Base-by-base conservation (phyloP, 2,113 vertebrate genomes). In the Lycaon pictus region DNA sequence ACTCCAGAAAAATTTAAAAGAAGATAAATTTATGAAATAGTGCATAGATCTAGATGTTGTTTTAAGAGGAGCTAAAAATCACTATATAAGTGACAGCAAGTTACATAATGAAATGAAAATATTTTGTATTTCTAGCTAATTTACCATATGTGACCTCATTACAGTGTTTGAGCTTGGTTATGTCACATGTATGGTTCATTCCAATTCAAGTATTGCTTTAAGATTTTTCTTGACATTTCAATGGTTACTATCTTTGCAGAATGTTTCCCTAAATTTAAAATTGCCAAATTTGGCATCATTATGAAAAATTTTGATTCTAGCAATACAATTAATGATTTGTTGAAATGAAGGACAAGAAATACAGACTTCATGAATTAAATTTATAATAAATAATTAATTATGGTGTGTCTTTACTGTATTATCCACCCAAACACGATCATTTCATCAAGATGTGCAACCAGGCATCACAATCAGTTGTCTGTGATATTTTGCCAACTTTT, bases 271-370 rank as follows among this genome's bases (percentile, higher is more conserved):
- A 86, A 79, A 65, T 43, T 20, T 29, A n/a, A 84, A 95, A 91
- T 84, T 2, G 27, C 37, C 60, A 79, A 74, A 56, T 90, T 74
- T 55, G 37, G 13, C 69, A 80, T 74, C 51, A 67, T 29, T 81
- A 12, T 71, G 71, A 85, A 84, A 65, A 65, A 5, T 29, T 55
- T 65, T 93, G 69, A 77, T 95, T 62, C 83, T 23, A 90, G 71
- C n/a, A 72, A 55, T 62, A 37, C 60, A 90, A 81, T 79, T 60
- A 90, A 76, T 88, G 69, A 60, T 69, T 81, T 95, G 65, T 56
- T 92, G 65, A 97, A 95, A 53, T 60, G 23, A 93, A 77, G 79
- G 87, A 85, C 13, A 95, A 89, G 27, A 89, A 71, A 72, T 65
- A 56, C 9, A 87, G 6, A 62, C 72, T 86, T 74, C 32, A 51